Evolutionary conservation across 2,113 vertebrate species (phyloP).

Genomic region (Malurus melanocephalus): DNA sequence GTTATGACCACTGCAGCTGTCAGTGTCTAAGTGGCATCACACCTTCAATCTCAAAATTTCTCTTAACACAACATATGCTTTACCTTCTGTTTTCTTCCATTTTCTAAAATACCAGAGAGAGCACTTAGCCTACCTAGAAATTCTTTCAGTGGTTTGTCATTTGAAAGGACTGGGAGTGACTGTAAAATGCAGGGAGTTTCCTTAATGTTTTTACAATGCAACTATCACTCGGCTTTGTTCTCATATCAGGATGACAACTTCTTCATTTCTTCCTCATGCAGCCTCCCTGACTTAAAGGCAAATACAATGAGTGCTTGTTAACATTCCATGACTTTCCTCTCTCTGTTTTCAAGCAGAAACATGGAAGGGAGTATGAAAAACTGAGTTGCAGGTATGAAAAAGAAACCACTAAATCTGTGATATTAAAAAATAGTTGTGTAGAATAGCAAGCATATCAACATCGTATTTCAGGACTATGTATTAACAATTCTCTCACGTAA

Average conservation of each 20-base stretch:
- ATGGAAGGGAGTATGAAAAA: neutral
- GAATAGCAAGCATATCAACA: neutral
- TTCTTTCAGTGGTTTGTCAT: conserved; percentile 18
- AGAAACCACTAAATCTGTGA: neutral
- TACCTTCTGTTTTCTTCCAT: conserved; percentile 59
- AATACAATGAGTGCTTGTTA: neutral
- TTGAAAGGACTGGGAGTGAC: neutral
- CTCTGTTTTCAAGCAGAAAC: neutral
- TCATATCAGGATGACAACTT: neutral
- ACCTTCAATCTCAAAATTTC: conserved; percentile 36
- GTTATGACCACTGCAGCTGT: conserved; percentile 53
- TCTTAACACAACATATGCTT: conserved; percentile 49
- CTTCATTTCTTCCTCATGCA: neutral
- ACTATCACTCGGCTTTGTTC: neutral
- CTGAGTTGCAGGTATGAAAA: neutral
- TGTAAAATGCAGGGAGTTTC: neutral
- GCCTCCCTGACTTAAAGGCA: neutral
- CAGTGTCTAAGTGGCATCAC: conserved; percentile 50
- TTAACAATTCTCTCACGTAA: neutral
- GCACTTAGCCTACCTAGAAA: conserved; percentile 20
- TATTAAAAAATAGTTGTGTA: neutral
- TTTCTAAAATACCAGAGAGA: conserved; percentile 43
- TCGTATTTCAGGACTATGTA: neutral
- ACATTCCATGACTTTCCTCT: neutral
- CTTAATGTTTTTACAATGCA: conserved; percentile 22